Conservation (phyloP, 2,797 vertebrate genomes). For the Sebastes miniatus region DNA sequence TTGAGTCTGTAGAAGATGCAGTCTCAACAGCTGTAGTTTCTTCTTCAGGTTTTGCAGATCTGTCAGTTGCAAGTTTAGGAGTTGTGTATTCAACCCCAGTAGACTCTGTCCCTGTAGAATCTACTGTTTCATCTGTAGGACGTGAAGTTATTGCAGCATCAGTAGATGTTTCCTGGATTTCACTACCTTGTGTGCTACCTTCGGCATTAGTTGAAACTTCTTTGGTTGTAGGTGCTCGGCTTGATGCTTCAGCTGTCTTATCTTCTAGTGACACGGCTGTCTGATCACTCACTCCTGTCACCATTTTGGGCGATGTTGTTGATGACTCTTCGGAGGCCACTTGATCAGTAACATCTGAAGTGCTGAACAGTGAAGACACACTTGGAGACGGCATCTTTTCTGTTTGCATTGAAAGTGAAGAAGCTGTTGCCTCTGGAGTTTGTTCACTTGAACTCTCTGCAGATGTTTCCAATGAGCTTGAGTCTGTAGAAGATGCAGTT, state of each 20-base stretch:
- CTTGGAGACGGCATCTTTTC: not conserved
- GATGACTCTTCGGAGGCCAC: not conserved
- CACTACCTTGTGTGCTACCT: not conserved
- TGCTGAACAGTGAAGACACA: slow-evolving; percentile 29
- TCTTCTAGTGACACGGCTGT: not conserved
- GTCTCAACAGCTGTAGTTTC: not conserved
- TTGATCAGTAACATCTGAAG: slow-evolving; percentile 16
- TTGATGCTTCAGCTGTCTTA: slow-evolving; percentile 8
- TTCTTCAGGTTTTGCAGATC: not conserved
- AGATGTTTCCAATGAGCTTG: no score
- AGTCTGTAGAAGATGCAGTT: no score
- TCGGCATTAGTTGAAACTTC: slow-evolving; percentile 18
- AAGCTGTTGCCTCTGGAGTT: no score
- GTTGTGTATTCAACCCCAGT: slow-evolving; percentile 3
- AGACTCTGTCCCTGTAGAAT: not conserved
- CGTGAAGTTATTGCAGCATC: not conserved
- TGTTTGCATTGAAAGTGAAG: not conserved
- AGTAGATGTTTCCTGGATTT: slow-evolving; percentile 12
- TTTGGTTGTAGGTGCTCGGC: not conserved
- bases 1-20: not conserved
- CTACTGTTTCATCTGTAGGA: not conserved
- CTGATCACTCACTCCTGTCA: not conserved
- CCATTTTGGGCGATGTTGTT: slow-evolving; percentile 1
- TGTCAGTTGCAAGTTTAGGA: not conserved
- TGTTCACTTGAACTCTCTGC: no score